Evolutionary conservation across 1,140 invertebrate genomes (phyloP), one percentile per base, ranked within the genome.

Genomic region (Drosophila prosaltans): DNA sequence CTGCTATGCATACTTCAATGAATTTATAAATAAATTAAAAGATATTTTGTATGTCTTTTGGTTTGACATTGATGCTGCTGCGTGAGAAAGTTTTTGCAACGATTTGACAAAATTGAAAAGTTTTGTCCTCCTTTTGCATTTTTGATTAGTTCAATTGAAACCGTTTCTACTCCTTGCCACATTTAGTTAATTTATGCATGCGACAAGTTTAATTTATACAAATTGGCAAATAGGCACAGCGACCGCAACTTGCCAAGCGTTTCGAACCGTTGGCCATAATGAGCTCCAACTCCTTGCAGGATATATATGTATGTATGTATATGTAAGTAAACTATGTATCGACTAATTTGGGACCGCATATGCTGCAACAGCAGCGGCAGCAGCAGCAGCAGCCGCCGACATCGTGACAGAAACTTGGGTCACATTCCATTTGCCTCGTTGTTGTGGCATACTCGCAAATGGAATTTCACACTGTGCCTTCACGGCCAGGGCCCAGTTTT

Each of bases 1-100:
- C 16, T 4, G 41, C 51, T 63, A 43, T 39, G 78, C 63, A 74
- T 81, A 80, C 74, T 65, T 78, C 66, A 78, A 64, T 62, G 75
- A 69, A 64, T 70, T 65, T 72, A 90, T 90, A 90, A 90, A 90
- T 90, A 90, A 90, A 90, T 90, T 86, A 85, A 76, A 81, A 76
- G 69, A 75, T 76, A 80, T 89, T 89, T 89, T 80, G 32, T 36
- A 39, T 79, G 70, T 73, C 71, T 74, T 80, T 51, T 74, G 81
- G 72, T 69, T 69, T 81, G 78, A 79, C 75, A 76, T 71, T 70
- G 69, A 70, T 80, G 65, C 65, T 57, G 51, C n/a, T 40, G 66
- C 69, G 6, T 6, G 32, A 36, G 32, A 55, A 57, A 59, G 70
- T 79, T 75, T 67, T 36, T 36, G 3, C 48, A 81, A 48, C 24